Evolutionary conservation across 2,113 vertebrate genomes (phyloP).

Genomic region (Ciconia maguari): DNA sequence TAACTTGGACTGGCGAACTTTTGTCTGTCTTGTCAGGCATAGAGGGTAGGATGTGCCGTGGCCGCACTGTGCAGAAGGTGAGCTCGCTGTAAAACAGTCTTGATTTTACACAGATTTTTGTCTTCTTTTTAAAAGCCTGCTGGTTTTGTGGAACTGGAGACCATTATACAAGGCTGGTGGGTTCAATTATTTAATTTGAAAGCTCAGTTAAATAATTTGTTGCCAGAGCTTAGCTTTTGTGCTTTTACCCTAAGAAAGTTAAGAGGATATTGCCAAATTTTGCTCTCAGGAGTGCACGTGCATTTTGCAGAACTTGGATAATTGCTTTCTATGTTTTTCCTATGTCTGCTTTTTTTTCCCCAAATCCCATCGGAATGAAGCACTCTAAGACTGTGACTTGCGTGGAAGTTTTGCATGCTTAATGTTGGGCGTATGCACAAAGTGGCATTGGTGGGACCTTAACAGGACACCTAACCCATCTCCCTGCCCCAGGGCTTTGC

Average conservation of each 20-base stretch:
- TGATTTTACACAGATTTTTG: not conserved
- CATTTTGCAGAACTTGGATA: not conserved
- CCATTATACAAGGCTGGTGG: not conserved
- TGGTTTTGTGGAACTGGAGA: not conserved
- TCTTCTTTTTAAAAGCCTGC: not conserved
- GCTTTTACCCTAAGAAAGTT: not conserved
- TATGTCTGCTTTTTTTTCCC: not conserved
- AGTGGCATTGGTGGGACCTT: not conserved
- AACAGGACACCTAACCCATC: not conserved
- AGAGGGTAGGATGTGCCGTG: not conserved
- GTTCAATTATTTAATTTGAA: not conserved
- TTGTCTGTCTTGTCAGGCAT: not conserved
- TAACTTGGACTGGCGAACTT: not conserved
- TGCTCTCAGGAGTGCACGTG: not conserved
- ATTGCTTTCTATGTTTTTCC: not conserved
- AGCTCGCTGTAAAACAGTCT: rapidly evolving
- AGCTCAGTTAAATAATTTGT: not conserved
- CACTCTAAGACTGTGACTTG: not conserved
- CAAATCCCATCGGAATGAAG: not conserved
- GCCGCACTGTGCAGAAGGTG: not conserved
- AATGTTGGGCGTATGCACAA: not conserved
- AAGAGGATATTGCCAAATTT: not conserved
- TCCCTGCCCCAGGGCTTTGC: not conserved
- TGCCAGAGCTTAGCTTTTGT: not conserved
- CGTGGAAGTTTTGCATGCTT: not conserved